These are phyloP conservation scores for Diplodus puntazzo DNA, from an alignment of 2,797 vertebrate species.

Conservation along the genomic window DNA sequence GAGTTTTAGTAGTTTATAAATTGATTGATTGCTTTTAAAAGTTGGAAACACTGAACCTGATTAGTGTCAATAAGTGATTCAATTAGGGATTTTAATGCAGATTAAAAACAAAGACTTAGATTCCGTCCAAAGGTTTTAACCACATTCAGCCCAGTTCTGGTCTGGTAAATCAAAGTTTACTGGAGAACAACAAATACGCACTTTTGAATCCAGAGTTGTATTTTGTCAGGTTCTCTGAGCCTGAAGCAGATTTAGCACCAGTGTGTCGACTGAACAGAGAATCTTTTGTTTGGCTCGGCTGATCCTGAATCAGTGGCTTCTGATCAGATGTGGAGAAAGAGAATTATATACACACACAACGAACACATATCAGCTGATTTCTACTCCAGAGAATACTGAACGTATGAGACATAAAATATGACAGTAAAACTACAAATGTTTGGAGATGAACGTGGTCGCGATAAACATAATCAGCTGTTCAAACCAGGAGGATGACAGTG, in stretches of 20 bases:
- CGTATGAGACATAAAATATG: neutral
- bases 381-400: neutral
- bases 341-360: too few relatives aligned
- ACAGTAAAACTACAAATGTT: too few relatives aligned
- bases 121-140: neutral
- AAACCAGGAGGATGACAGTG: conserved; percentile 7
- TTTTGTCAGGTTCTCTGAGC: conserved; percentile 28
- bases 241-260: conserved; percentile 72
- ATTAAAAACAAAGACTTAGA: neutral
- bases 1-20: conserved; percentile 7
- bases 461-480: conserved; percentile 8
- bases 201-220: conserved; percentile 31
- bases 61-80: neutral
- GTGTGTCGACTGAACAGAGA: conserved; percentile 33
- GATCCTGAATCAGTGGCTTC: conserved; percentile 66
- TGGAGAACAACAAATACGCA: conserved; percentile 10
- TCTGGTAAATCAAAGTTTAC: conserved; percentile 35
- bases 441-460: neutral
- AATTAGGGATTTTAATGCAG: neutral
- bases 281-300: conserved; percentile 47
- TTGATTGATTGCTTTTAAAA: conserved; percentile 11
- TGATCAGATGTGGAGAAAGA: neutral
- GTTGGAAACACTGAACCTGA: neutral
- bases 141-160: neutral
- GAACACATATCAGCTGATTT: neutral